Conservation (phyloP, 2,113 vertebrate species). For the Spilogale gracilis region DNA sequence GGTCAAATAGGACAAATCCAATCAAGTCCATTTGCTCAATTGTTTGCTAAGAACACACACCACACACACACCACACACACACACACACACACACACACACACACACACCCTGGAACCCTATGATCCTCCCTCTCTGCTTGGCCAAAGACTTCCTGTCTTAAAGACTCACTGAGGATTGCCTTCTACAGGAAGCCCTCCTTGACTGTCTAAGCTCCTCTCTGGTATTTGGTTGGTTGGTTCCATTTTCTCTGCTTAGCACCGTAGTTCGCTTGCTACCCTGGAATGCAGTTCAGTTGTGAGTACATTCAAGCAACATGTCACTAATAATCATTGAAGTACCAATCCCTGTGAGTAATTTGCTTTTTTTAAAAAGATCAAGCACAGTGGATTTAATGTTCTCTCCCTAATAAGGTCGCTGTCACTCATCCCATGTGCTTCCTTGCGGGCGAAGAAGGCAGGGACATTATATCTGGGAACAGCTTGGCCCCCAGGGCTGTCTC, state of each 20-base stretch:
- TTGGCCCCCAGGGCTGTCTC: neutral
- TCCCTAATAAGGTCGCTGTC: constrained; percentile 60
- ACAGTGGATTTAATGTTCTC: constrained; percentile 32
- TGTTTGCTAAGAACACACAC: neutral
- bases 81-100: neutral
- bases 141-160: neutral
- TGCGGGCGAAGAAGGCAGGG: neutral
- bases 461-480: neutral
- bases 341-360: constrained; percentile 38
- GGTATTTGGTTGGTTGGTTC: neutral
- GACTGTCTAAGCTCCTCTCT: neutral
- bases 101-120: neutral
- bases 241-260: neutral
- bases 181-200: constrained; percentile 36
- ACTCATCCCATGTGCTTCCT: neutral
- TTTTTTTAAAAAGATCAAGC: neutral
- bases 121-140: neutral
- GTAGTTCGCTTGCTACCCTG: neutral
- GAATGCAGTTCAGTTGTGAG: neutral
- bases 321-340: neutral
- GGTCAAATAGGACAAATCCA: neutral
- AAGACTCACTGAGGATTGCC: neutral
- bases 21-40: neutral
- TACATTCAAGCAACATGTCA: neutral
- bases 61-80: neutral